Conservation (phyloP, 2,797 vertebrate genomes). For the Coranthus polyacanthus region DNA sequence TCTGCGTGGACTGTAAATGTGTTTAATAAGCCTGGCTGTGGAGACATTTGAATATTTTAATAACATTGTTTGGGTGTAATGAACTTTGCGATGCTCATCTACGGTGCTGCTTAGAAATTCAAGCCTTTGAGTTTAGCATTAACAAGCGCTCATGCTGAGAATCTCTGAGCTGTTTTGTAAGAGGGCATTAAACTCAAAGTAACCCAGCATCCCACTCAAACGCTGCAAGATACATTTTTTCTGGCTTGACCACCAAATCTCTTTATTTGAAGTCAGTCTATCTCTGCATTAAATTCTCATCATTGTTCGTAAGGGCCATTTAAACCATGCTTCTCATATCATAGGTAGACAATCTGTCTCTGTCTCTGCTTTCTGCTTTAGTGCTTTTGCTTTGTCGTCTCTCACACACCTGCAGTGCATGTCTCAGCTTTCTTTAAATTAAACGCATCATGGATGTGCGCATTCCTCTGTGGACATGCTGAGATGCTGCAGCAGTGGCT, state of each 20-base stretch:
- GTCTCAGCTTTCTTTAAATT: slow-evolving; percentile 53
- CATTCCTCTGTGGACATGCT: slow-evolving; percentile 54
- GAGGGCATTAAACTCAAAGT: slow-evolving; percentile 63
- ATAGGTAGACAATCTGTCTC: slow-evolving; percentile 35
- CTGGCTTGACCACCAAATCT: slow-evolving; percentile 50
- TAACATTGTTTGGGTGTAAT: slow-evolving; percentile 53
- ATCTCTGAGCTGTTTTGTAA: slow-evolving; percentile 67
- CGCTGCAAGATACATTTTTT: slow-evolving; percentile 60
- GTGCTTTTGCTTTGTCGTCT: slow-evolving; percentile 23
- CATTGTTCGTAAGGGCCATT: slow-evolving; percentile 55
- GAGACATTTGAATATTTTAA: slow-evolving; percentile 62
- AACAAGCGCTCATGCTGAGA: slow-evolving; percentile 69
- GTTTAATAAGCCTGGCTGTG: slow-evolving; percentile 28
- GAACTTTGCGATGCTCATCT: slow-evolving; percentile 68
- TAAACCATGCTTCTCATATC: slow-evolving; percentile 43
- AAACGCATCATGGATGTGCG: slow-evolving; percentile 53
- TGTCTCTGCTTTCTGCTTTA: slow-evolving; percentile 17
- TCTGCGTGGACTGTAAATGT: slow-evolving; percentile 27
- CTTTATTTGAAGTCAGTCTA: slow-evolving; percentile 52
- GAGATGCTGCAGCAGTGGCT: slow-evolving; percentile 43
- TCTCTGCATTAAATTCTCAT: slow-evolving; percentile 41
- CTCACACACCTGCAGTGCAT: slow-evolving; percentile 23
- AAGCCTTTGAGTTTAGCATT: slow-evolving; percentile 68
- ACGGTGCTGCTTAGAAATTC: slow-evolving; percentile 56
- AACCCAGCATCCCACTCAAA: slow-evolving; percentile 61